phyloP scores from a whole-genome alignment of 2,113 vertebrate species.

The Edolisoma coerulescens region DNA sequence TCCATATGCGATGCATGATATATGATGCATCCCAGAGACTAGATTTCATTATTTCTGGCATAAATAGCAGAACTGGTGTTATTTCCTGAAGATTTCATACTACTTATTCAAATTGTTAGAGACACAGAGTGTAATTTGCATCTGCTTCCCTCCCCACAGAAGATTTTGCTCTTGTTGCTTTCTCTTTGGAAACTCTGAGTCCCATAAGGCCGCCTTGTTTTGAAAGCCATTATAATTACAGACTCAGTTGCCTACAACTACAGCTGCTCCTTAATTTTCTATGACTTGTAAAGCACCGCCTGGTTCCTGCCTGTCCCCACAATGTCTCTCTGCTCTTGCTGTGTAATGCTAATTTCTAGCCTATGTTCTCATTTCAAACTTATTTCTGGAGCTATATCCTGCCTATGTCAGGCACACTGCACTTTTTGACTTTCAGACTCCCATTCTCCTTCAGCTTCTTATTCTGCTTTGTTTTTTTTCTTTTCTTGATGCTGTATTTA shows the following conservation, averaged over 20 bases:
- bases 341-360: not conserved
- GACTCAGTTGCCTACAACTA: not conserved
- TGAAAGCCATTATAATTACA: not conserved
- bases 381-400: constrained; percentile 6
- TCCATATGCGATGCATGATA: not conserved
- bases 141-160: not conserved
- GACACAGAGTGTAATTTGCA: not conserved
- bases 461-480: not conserved
- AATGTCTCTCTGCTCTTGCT: not conserved
- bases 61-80: not conserved
- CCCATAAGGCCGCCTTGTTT: not conserved
- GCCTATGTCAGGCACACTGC: not conserved
- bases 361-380: not conserved
- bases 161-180: not conserved
- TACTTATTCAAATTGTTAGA: not conserved
- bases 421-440: not conserved
- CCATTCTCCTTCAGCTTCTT: not conserved
- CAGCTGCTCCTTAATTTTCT: constrained; percentile 19
- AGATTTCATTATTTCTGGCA: not conserved
- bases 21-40: not conserved
- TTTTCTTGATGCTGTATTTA: not conserved
- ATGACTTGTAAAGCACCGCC: not conserved
- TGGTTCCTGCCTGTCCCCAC: not conserved
- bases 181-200: not conserved
- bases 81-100: not conserved